Percentiles rank a stretch among this genome's conserved stretches.
Evolutionary conservation across 2,113 vertebrate species (phyloP).

Genomic region (Gadus macrocephalus): DNA sequence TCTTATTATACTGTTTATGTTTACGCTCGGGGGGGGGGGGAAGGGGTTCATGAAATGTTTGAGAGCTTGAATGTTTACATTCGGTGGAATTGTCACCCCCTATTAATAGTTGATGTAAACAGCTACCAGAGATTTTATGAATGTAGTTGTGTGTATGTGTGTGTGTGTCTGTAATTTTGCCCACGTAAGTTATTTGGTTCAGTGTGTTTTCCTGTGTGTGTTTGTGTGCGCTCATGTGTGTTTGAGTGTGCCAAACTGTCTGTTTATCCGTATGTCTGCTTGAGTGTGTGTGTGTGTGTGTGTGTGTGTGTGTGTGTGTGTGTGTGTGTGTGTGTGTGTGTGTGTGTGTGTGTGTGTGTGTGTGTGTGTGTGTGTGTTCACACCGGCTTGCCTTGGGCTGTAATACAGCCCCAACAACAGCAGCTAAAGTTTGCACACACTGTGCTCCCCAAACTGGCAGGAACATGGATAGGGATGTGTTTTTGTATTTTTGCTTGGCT

Average conservation of each 20-base stretch:
- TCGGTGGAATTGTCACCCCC: constrained; percentile 52
- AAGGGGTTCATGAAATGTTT: constrained; percentile 51
- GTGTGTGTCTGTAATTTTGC: neutral
- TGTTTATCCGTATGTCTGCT: too few species aligned
- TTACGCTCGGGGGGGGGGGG: constrained; percentile 40
- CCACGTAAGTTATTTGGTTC: neutral
- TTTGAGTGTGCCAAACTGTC: neutral
- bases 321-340: too few species aligned
- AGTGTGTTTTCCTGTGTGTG: neutral
- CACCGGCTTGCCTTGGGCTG: too few species aligned
- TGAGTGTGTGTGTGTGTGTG: too few species aligned
- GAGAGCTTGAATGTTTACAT: constrained; percentile 60
- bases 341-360: too few species aligned
- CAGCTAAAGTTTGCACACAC: constrained; percentile 35
- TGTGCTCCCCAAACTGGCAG: constrained; percentile 15
- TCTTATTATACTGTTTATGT: constrained; percentile 48
- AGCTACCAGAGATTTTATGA: constrained; percentile 25
- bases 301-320: too few species aligned
- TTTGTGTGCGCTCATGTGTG: neutral
- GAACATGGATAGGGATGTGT: constrained; percentile 15
- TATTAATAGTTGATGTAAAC: constrained; percentile 61
- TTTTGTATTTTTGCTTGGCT: neutral
- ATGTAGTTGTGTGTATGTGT: neutral
- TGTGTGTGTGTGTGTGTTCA: too few species aligned
- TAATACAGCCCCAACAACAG: neutral